Base-by-base conservation (phyloP, 2,113 vertebrate genomes). In the Pardalotus punctatus region DNA sequence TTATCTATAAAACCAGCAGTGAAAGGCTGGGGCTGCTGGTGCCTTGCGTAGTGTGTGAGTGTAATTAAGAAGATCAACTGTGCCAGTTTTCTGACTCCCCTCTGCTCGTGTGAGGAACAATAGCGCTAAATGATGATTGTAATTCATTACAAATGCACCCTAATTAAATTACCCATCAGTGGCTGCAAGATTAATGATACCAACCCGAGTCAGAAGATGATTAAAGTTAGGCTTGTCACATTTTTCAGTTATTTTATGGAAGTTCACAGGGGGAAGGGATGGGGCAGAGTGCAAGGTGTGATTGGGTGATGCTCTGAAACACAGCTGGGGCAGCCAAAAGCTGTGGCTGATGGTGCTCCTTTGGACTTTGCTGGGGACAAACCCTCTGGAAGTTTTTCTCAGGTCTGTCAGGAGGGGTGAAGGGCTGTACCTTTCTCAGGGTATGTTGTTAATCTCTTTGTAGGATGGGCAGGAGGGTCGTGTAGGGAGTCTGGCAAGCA, bases 81-180 rank as follows among this genome's bases (percentile, higher is more conserved):
- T 58, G 81, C 91, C 56, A n/a, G 89, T 95, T 96, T 93, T 81
- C 79, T 38, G 48, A 92, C 92, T 96, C 92, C 95, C 88, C 90
- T 97, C 93, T 73, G 95, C 81, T 95, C 17, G 0, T 92, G 79
- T 88, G 84, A 93, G 85, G 62, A 86, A 89, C 81, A 86, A 97
- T 92, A 93, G 96, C 11, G 8, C 97, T 97, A 98, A 98, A 97
- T 97, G 97, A 97, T 93, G 92, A 95, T 97, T 97, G 97, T 98
- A 97, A 96, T 97, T 97, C 97, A 97, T 98, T 98, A 97, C 96
- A 96, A 81, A 97, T 92, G 91, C 94, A 54, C 88, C 80, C 93
- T 98, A 98, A 98, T 98, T 98, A 97, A 98, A 97, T 98, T 98
- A 98, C 94, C 87, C 96, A 86, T 97, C 76, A 72, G 96, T 93